Conservation (phyloP, 2,888 invertebrate genomes). For the Arctia plantaginis region DNA sequence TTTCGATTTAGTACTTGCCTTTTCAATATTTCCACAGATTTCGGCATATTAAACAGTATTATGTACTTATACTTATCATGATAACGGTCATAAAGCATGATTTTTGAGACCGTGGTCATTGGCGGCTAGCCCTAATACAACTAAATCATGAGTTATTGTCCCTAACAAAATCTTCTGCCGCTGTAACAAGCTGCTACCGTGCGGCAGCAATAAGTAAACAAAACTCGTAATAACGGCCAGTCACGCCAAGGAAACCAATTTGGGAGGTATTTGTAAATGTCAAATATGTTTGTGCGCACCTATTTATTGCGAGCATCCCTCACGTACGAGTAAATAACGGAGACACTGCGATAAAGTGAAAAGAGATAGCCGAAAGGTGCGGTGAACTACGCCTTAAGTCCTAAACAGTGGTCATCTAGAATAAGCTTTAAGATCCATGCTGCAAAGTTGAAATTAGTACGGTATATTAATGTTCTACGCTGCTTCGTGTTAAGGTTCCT, state of each 20-base stretch:
- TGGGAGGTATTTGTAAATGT: conserved; percentile 84
- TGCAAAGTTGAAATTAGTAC: conserved; percentile 68
- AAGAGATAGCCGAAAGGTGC: conserved; percentile 80
- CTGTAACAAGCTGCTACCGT: conserved; percentile 60
- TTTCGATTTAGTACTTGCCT: conserved; percentile 11
- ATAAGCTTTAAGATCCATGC: conserved; percentile 57
- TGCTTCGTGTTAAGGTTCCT: conserved; percentile 67
- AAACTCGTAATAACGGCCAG: conserved; percentile 81
- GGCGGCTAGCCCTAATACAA: conserved; percentile 40
- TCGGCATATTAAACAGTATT: conserved; percentile 14
- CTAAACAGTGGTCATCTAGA: conserved; percentile 53
- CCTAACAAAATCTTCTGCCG: conserved; percentile 53
- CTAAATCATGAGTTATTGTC: conserved; percentile 49
- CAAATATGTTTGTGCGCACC: conserved; percentile 85
- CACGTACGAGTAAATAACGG: conserved; percentile 85
- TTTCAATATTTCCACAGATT: conserved; percentile 28
- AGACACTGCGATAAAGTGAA: conserved; percentile 85
- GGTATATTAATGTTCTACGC: conserved; percentile 58
- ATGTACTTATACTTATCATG: conserved; percentile 14
- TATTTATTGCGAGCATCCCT: conserved; percentile 86
- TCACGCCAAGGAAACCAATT: conserved; percentile 83
- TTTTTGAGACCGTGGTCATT: conserved; percentile 31
- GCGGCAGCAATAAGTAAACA: conserved; percentile 78
- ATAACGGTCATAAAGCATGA: conserved; percentile 35
- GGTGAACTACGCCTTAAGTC: conserved; percentile 71